phyloP scores from a whole-genome alignment of 2,888 invertebrate genomes.

The Glaucopsyche alexis region DNA sequence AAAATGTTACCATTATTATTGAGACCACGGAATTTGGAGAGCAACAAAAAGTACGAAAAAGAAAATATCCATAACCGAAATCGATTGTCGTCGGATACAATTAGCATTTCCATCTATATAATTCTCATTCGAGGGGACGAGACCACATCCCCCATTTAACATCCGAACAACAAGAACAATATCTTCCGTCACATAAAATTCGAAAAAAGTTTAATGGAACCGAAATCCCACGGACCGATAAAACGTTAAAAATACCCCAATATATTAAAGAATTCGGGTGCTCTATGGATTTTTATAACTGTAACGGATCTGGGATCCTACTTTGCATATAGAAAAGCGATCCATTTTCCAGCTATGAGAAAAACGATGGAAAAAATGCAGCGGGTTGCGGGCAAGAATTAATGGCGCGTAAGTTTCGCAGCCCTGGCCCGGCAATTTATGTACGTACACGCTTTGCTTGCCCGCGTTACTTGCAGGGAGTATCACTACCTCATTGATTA shows the following conservation, averaged over 20 bases:
- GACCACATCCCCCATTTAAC: constrained; percentile 42
- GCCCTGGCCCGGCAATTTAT: constrained; percentile 57
- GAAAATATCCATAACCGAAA: constrained; percentile 18
- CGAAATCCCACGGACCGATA: constrained; percentile 68
- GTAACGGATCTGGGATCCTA: constrained; percentile 51
- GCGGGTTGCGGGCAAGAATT: constrained; percentile 68
- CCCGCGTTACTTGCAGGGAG: constrained; percentile 28
- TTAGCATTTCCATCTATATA: constrained; percentile 43
- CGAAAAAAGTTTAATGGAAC: constrained; percentile 71
- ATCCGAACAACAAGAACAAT: constrained; percentile 59
- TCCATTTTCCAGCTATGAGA: constrained; percentile 45
- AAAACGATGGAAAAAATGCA: constrained; percentile 59
- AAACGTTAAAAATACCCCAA: constrained; percentile 69
- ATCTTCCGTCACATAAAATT: constrained; percentile 76
- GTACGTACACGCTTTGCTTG: constrained; percentile 54
- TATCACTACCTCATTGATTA: constrained; percentile 6
- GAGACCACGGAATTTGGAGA: not conserved
- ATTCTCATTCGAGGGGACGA: constrained; percentile 36
- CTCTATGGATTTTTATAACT: constrained; percentile 64
- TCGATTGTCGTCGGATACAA: constrained; percentile 41
- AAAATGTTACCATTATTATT: too few species aligned
- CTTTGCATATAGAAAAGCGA: constrained; percentile 72
- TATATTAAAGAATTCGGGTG: constrained; percentile 65
- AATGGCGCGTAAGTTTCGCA: constrained; percentile 72
- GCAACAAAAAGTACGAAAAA: constrained; percentile 23